Conservation (phyloP, 2,797 vertebrate genomes). For the Gephyroberyx darwinii region DNA sequence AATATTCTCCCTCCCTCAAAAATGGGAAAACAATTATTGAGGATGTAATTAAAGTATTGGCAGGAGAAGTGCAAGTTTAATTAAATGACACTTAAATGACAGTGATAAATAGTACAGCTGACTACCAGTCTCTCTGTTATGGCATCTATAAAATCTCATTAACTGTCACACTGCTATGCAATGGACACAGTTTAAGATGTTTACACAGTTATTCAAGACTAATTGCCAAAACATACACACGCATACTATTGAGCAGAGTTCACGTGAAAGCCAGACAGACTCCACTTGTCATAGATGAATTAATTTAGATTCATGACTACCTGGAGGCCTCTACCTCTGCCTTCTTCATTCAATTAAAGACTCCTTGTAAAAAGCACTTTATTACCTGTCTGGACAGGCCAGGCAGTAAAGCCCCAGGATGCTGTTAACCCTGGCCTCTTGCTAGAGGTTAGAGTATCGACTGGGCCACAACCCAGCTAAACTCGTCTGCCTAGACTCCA, state of each 20-base stretch:
- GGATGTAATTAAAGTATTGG: constrained; percentile 83
- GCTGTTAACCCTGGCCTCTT: constrained; percentile 49
- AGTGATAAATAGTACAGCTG: constrained; percentile 55
- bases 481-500: constrained; percentile 61
- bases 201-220: constrained; percentile 44
- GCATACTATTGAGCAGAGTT: constrained; percentile 31
- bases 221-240: constrained; percentile 40
- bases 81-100: constrained; percentile 77
- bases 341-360: constrained; percentile 71
- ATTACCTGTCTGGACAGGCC: constrained; percentile 68
- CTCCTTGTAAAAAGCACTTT: constrained; percentile 75
- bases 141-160: constrained; percentile 62
- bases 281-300: constrained; percentile 74
- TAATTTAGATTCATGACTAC: constrained; percentile 73
- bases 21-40: constrained; percentile 80
- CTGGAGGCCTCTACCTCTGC: constrained; percentile 69
- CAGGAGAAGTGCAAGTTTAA: constrained; percentile 82
- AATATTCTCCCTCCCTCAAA: constrained; percentile 67
- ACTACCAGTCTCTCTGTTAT: constrained; percentile 41
- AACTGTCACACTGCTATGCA: constrained; percentile 44
- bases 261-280: constrained; percentile 56
- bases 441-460: constrained; percentile 60
- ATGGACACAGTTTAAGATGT: constrained; percentile 43
- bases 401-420: constrained; percentile 62
- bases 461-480: constrained; percentile 50